Conservation (phyloP, 1,140 invertebrate genomes). For the Harpegnathos saltator region DNA sequence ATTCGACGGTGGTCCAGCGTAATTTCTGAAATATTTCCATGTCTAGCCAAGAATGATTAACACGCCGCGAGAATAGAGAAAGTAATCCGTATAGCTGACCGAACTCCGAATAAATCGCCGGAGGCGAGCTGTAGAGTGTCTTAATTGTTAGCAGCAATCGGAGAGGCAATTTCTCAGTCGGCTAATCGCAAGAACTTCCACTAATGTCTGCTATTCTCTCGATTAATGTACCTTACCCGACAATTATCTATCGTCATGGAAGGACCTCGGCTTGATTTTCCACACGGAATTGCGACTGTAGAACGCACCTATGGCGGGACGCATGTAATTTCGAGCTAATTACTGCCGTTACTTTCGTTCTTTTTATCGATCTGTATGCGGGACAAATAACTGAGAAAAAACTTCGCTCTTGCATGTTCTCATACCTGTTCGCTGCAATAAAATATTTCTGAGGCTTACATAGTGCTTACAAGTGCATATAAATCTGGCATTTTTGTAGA, state of each 20-base stretch:
- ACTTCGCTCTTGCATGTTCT: neutral
- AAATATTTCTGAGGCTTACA: neutral
- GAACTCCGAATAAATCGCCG: constrained; percentile 24
- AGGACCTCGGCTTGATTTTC: constrained; percentile 17
- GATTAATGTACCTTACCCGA: constrained; percentile 26
- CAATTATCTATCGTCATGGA: constrained; percentile 19
- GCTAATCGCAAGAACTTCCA: constrained; percentile 18
- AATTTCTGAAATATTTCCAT: constrained; percentile 27
- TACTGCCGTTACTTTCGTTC: neutral
- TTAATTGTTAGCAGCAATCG: constrained; percentile 37
- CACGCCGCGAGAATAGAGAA: neutral
- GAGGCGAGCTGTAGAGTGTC: neutral
- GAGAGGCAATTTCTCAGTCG: constrained; percentile 37
- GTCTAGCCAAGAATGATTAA: constrained; percentile 13
- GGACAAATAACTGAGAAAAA: neutral
- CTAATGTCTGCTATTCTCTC: constrained; percentile 32
- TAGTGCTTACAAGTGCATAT: neutral
- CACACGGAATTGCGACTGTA: neutral
- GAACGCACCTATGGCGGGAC: neutral
- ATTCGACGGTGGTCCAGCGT: neutral
- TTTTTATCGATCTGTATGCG: neutral
- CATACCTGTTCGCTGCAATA: too few species aligned
- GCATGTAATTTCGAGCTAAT: constrained; percentile 11
- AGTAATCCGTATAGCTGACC: constrained; percentile 21
- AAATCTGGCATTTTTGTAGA: neutral